These are phyloP conservation scores for Agriopis leucophaearia DNA, from an alignment of 2,888 invertebrate species.

Conservation along the genomic window DNA sequence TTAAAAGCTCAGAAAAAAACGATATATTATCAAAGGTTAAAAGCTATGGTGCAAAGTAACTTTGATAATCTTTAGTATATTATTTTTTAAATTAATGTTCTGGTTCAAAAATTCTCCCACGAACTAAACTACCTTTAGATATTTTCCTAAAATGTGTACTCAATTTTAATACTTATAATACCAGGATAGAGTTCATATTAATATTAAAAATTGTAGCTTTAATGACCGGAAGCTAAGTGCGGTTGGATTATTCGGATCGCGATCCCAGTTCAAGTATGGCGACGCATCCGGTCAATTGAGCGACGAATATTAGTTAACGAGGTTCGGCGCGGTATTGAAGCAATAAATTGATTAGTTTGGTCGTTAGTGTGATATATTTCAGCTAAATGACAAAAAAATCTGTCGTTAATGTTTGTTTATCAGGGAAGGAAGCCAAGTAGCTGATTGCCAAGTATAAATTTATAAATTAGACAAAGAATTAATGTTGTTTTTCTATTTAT, in stretches of 20 bases:
- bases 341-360: slow-evolving; percentile 36
- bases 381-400: slow-evolving; percentile 23
- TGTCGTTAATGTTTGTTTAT: slow-evolving; percentile 13
- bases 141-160: slow-evolving; percentile 26
- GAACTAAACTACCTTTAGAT: slow-evolving; percentile 48
- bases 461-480: background rate
- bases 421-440: slow-evolving; percentile 9
- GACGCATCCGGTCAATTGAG: slow-evolving; percentile 62
- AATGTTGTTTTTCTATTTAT: too few species aligned
- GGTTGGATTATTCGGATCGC: slow-evolving; percentile 77
- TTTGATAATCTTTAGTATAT: background rate
- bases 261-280: slow-evolving; percentile 76
- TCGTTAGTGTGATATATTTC: slow-evolving; percentile 30
- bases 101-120: slow-evolving; percentile 73
- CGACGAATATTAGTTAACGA: slow-evolving; percentile 55
- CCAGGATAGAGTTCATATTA: slow-evolving; percentile 36
- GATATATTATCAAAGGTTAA: too few species aligned
- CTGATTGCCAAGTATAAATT: slow-evolving; percentile 5
- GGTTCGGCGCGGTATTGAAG: slow-evolving; percentile 39
- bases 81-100: slow-evolving; percentile 41
- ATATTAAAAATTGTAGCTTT: slow-evolving; percentile 49
- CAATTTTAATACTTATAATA: slow-evolving; percentile 51
- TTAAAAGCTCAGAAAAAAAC: too few species aligned
- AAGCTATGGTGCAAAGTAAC: background rate
- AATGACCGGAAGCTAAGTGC: slow-evolving; percentile 74